Base-by-base conservation (phyloP, 2,797 vertebrate species). In the Bothrops alternatus region DNA sequence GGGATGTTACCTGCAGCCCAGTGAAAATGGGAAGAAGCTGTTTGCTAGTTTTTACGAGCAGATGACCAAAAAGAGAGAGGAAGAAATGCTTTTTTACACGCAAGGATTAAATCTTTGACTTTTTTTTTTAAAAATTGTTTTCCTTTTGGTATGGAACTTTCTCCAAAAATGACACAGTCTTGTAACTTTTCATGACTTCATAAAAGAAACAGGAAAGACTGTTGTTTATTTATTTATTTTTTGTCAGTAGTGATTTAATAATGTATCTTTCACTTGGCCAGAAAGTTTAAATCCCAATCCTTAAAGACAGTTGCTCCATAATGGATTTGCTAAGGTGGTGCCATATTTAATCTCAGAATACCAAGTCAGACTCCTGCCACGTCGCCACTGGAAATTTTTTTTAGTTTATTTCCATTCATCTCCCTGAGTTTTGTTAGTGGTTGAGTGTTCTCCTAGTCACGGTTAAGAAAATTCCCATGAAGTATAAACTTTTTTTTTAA, bases 1-100 rank as follows among this genome's bases (percentile, higher is more conserved):
- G 94, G 93, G 93, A 53, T 7, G 10, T 25, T 92, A 94, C 94
- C 95, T 93, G 88, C 28, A 82, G 85, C 16, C 93, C 85, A 2
- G 32, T 65, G 73, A 88, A 42, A 89, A 92, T 47, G 50, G 57
- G 56, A 8, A 61, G 50, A 47, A 3, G 0, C 32, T 53, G 12
- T 90, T 91, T 93, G 90, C 90, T 69, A 90, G 32, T 53, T 93
- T 92, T 88, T 94, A 32, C 88, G 73, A 37, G 20, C 87, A 93
- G n/a, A 42, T 37, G 18, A 0, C 0, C 94, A 95, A 94, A 82
- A 32, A 90, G 5, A 7, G 8, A 53, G 50, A 47, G 56, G 13
- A 88, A 60, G 37, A 60, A 28, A 8, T 8, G 7, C 1, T 4
- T 89, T 53, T 88, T 88, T 90, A 57, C 87, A 57, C 23, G 12